Conservation (phyloP, 2,888 invertebrate species). For the Dryococelus australis region DNA sequence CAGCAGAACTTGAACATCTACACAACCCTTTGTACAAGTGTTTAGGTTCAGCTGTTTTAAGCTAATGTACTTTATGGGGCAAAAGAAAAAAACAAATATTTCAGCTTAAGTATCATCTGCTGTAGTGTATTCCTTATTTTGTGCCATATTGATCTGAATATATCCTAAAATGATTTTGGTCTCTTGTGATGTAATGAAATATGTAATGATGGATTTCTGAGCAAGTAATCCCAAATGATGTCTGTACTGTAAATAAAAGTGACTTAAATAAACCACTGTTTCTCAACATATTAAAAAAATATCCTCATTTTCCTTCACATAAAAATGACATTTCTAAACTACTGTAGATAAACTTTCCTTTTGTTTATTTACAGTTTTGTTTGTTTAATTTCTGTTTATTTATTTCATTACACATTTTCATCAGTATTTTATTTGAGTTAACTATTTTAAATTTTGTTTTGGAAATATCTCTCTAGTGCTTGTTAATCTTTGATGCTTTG, state of each 20-base stretch:
- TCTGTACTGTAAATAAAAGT: background rate
- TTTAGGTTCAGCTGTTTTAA: background rate
- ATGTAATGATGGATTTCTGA: slow-evolving; percentile 8
- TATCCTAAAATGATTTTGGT: background rate
- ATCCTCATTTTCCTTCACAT: no score
- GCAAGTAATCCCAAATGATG: background rate
- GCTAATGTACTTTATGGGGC: background rate
- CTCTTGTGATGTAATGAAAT: background rate
- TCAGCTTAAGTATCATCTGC: background rate
- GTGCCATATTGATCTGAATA: slow-evolving; percentile 11
- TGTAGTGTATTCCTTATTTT: background rate
- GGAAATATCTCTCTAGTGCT: no score
- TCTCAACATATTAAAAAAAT: no score
- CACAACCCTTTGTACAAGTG: background rate
- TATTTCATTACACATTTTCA: no score
- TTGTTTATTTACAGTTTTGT: no score
- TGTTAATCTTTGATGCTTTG: no score
- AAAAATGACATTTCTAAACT: no score
- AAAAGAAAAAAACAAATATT: background rate
- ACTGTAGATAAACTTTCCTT: no score
- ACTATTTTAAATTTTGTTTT: no score
- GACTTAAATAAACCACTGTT: background rate
- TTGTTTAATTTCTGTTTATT: no score
- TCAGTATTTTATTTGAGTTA: no score
- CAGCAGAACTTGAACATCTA: no score